Evolutionary conservation across 2,797 vertebrate species (phyloP).

Genomic region (Megalops cyprinoides): DNA sequence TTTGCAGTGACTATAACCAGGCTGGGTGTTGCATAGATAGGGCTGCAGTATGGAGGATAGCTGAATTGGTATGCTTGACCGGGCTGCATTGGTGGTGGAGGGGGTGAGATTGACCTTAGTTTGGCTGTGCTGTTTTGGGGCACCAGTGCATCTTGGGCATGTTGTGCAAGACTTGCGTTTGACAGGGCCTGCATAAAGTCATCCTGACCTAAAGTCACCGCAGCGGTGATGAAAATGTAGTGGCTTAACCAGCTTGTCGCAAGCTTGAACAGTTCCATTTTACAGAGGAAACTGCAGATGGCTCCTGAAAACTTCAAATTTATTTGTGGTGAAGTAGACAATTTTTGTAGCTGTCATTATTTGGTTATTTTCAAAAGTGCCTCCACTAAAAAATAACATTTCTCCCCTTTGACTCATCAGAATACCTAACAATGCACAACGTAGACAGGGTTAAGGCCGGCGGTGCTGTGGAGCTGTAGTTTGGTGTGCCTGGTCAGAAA

Average conservation of each 20-base stretch:
- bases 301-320: no score
- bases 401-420: no score
- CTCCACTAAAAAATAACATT: no score
- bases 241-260: background rate
- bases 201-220: background rate
- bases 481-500: background rate
- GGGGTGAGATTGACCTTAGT: background rate
- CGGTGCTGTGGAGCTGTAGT: background rate
- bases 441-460: background rate
- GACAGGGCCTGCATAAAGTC: background rate
- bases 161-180: background rate
- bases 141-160: background rate
- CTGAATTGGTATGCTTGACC: background rate
- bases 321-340: no score
- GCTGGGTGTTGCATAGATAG: background rate
- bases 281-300: background rate
- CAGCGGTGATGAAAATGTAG: background rate
- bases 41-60: background rate
- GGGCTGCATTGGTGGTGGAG: background rate
- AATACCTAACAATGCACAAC: background rate
- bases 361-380: no score
- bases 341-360: no score
- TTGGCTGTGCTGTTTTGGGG: background rate
- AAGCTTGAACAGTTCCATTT: conserved; percentile 1
- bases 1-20: no score